phyloP scores from a whole-genome alignment of 2,888 invertebrate genomes.

The Phengaris alcon region DNA sequence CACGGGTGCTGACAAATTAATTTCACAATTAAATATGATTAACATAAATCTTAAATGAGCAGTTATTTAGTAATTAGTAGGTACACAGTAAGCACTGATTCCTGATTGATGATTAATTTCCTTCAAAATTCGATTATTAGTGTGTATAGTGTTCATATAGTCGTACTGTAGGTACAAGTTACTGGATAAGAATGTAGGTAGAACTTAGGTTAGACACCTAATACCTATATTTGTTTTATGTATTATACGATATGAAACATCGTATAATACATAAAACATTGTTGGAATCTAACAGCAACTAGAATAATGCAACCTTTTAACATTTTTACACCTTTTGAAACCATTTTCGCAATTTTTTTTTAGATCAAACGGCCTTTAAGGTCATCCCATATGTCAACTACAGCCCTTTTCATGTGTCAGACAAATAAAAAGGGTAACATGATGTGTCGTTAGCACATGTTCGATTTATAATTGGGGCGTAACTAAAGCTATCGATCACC shows the following conservation, averaged over 20 bases:
- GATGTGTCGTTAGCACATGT: slow-evolving; percentile 5
- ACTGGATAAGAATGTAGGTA: too few species aligned
- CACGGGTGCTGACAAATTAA: not conserved
- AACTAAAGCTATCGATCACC: not conserved
- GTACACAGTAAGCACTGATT: not conserved
- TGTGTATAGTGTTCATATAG: too few species aligned
- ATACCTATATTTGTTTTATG: too few species aligned
- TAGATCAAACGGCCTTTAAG: not conserved
- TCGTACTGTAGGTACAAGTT: too few species aligned
- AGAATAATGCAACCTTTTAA: too few species aligned
- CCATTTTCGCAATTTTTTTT: not conserved
- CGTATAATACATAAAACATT: too few species aligned
- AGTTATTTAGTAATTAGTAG: not conserved
- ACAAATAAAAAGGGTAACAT: not conserved
- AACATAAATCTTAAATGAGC: not conserved
- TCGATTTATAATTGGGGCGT: not conserved
- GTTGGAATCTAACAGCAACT: too few species aligned
- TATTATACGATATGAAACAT: too few species aligned
- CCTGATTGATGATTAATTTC: not conserved
- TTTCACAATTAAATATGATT: not conserved
- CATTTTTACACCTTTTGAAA: not conserved
- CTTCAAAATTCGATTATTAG: not conserved
- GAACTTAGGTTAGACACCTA: too few species aligned
- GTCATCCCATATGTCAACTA: not conserved
- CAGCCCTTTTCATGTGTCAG: not conserved